Conservation (phyloP, 2,113 vertebrate species). For the Pseudonaja textilis region DNA sequence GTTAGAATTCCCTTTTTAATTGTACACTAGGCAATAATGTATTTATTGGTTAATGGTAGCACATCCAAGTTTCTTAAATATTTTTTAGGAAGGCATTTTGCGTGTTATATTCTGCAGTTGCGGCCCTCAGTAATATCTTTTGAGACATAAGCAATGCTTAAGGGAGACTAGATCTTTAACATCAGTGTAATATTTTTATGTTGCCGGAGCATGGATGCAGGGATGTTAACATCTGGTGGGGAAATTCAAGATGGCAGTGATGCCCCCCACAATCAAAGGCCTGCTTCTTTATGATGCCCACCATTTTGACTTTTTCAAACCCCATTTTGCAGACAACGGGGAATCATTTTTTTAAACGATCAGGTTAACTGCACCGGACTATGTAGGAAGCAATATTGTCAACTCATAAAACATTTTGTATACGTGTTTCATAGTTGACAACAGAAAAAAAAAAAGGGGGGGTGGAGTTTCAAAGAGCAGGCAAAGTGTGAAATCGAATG, state of each 20-base stretch:
- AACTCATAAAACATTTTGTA: too few species aligned
- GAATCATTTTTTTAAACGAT: background rate
- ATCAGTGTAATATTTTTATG: background rate
- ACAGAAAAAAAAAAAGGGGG: too few species aligned
- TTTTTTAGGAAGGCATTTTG: background rate
- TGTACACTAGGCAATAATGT: background rate
- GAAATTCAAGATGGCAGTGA: background rate
- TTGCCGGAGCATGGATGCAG: background rate
- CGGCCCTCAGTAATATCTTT: background rate
- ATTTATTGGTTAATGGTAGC: background rate
- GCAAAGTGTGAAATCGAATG: too few species aligned
- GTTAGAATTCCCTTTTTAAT: background rate
- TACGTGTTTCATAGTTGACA: too few species aligned
- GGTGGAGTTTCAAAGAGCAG: too few species aligned
- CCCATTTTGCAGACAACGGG: background rate
- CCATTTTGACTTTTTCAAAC: background rate
- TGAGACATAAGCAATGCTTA: background rate
- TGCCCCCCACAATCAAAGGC: background rate
- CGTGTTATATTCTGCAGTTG: background rate
- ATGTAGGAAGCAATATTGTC: background rate
- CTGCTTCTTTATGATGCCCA: background rate
- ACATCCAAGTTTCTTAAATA: background rate
- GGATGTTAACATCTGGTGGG: background rate
- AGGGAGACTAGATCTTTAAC: background rate
- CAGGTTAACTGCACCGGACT: background rate